Evolutionary conservation across 1,140 invertebrate genomes (phyloP).

Genomic region (Spodoptera litura): DNA sequence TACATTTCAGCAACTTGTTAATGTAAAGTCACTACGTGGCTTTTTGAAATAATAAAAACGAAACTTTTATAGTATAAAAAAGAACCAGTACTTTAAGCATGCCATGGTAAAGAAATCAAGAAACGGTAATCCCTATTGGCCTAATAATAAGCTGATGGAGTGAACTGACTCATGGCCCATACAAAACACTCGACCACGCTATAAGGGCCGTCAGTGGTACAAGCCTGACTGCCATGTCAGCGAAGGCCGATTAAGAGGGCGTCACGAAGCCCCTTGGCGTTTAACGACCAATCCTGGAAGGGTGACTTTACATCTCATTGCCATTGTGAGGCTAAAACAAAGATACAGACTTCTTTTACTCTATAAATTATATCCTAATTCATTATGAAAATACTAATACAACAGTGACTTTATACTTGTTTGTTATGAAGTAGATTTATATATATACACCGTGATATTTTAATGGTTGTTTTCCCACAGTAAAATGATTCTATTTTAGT

Average conservation of each 20-base stretch:
- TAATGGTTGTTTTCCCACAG: no score
- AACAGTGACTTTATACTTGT: no score
- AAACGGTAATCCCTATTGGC: neutral
- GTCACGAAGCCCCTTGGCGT: constrained; percentile 54
- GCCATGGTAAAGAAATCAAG: neutral
- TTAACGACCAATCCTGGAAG: constrained; percentile 48
- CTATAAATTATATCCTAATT: no score
- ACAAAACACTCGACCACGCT: constrained; percentile 34
- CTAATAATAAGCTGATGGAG: neutral
- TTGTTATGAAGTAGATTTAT: no score
- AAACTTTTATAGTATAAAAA: no score
- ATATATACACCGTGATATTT: no score
- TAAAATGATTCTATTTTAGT: no score
- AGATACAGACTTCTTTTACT: neutral
- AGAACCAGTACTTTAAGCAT: no score
- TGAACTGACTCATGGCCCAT: constrained; percentile 25
- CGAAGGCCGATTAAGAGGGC: constrained; percentile 60
- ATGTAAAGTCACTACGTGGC: no score
- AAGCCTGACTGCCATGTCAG: constrained; percentile 65
- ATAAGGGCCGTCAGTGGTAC: constrained; percentile 13
- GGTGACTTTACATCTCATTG: constrained; percentile 22
- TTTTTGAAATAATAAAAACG: no score
- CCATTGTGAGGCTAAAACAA: constrained; percentile 12
- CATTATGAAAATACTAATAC: no score
- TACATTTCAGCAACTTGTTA: no score